These are phyloP conservation scores for Glaucomys volans DNA, from an alignment of 2,113 vertebrate genomes.

Conservation along the genomic window DNA sequence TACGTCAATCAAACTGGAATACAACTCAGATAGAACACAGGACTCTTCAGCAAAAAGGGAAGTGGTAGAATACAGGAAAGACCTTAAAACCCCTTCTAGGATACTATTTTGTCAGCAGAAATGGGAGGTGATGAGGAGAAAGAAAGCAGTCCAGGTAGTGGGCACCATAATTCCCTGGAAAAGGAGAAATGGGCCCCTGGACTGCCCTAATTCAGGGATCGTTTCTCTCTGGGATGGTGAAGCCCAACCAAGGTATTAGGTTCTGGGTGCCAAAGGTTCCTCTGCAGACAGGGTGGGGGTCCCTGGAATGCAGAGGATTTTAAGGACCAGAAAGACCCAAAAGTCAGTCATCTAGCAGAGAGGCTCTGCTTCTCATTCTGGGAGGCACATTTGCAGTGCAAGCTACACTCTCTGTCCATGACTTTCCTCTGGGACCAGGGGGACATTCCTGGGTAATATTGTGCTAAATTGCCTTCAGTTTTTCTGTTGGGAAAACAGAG, in stretches of 20 bases:
- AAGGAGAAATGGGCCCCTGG: neutral
- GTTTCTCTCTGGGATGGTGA: neutral
- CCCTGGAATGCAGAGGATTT: neutral
- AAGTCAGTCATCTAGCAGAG: neutral
- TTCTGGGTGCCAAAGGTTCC: neutral
- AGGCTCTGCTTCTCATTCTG: neutral
- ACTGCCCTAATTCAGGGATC: neutral
- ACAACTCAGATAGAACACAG: neutral
- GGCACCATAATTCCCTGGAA: neutral
- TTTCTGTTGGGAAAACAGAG: neutral
- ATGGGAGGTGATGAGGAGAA: neutral
- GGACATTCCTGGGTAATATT: no score
- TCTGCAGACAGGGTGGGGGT: no score
- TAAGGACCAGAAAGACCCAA: neutral
- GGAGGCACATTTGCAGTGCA: no score
- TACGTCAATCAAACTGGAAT: neutral
- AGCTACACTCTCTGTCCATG: neutral
- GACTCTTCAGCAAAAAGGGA: slow-evolving; percentile 36
- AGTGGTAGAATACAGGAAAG: neutral
- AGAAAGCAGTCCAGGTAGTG: neutral
- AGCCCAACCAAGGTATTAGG: neutral
- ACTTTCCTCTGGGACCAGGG: neutral
- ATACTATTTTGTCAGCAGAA: neutral
- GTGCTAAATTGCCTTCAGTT: neutral
- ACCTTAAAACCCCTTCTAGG: neutral